These are phyloP conservation scores for Pristionchus exspectatus DNA, from an alignment of 2,888 invertebrate species.

Conservation along the genomic window DNA sequence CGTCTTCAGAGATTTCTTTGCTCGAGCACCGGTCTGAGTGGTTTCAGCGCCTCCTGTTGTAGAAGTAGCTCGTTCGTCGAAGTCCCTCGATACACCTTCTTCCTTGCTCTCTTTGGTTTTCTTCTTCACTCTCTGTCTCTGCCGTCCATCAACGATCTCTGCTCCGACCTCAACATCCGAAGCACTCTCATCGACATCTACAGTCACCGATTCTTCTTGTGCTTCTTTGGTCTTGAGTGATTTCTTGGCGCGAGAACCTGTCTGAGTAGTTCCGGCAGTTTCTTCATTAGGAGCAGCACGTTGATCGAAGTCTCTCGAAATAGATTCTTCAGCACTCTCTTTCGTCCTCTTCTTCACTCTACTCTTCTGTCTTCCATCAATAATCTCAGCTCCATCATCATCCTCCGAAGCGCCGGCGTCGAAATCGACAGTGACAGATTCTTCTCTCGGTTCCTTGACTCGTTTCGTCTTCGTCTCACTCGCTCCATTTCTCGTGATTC, in stretches of 20 bases:
- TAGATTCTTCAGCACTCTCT: background rate
- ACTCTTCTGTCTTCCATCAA: background rate
- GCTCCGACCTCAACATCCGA: background rate
- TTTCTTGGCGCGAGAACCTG: background rate
- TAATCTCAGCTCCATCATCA: conserved; percentile 2
- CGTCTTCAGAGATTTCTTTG: background rate
- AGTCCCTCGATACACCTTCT: background rate
- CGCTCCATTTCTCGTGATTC: background rate
- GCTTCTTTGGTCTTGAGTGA: conserved; percentile 36
- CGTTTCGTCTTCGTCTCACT: background rate
- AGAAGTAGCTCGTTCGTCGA: background rate
- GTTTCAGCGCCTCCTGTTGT: background rate
- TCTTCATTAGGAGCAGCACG: background rate
- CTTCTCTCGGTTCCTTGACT: background rate
- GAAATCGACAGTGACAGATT: conserved; percentile 1
- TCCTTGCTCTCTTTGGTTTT: background rate
- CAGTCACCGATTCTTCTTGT: background rate
- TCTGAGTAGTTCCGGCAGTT: background rate
- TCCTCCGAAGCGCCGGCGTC: background rate
- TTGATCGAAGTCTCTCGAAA: conserved; percentile 10
- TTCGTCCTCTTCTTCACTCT: conserved; percentile 15
- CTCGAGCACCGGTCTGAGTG: background rate
- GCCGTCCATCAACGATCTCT: background rate
- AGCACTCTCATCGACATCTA: conserved; percentile 13
- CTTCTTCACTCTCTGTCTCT: background rate